phyloP scores from a whole-genome alignment of 2,888 invertebrate genomes.

The Cephonodes hylas region DNA sequence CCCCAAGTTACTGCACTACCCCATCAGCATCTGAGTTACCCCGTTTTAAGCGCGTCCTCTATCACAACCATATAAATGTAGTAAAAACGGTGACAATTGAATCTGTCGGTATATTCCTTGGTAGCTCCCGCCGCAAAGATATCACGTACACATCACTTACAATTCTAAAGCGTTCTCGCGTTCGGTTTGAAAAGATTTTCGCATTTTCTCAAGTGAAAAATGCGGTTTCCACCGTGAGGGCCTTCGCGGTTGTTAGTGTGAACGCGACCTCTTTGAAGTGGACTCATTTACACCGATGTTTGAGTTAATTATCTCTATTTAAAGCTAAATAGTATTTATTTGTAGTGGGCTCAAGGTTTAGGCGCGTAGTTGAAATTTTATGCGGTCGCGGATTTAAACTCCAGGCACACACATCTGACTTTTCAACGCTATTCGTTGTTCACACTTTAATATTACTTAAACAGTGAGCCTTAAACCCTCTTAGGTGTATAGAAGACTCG shows the following conservation, averaged over 20 bases:
- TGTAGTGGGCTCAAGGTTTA: no score
- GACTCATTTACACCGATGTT: slow-evolving; percentile 11
- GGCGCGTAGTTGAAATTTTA: no score
- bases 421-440: no score
- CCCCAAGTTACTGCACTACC: background rate
- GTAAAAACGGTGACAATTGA: background rate
- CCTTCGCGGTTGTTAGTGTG: slow-evolving; percentile 13
- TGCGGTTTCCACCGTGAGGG: slow-evolving; percentile 19
- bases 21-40: background rate
- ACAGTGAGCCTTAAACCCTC: no score
- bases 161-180: slow-evolving; percentile 10
- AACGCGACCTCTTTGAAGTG: slow-evolving; percentile 19
- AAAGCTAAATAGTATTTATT: background rate
- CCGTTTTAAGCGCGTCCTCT: background rate
- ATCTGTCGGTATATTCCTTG: background rate
- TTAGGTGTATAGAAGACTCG: no score
- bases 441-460: no score
- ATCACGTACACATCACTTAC: slow-evolving; percentile 6
- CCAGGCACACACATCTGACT: no score
- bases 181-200: slow-evolving; percentile 16
- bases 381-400: no score
- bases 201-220: slow-evolving; percentile 17
- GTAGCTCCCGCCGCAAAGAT: background rate
- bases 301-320: background rate
- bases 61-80: background rate